Evolutionary conservation across 2,113 vertebrate species (phyloP).

Genomic region (Dermatemys mawii): DNA sequence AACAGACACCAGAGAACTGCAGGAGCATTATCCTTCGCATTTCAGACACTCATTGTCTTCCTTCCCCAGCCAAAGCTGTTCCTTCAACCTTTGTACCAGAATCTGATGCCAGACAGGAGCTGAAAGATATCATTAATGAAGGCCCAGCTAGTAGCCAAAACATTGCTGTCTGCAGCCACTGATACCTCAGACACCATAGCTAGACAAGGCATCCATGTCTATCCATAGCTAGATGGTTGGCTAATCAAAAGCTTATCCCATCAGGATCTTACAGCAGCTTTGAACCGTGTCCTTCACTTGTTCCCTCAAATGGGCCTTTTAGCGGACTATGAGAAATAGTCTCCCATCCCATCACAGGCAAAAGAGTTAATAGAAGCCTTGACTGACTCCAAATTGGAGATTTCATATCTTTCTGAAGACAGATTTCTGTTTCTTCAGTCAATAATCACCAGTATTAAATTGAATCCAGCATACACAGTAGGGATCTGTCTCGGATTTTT

Average conservation of each 20-base stretch:
- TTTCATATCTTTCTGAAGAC: background rate
- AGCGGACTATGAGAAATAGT: background rate
- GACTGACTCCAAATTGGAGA: background rate
- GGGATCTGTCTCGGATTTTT: background rate
- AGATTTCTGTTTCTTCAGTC: background rate
- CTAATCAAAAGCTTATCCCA: too few relatives aligned
- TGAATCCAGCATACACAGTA: background rate
- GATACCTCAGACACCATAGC: background rate
- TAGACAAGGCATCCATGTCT: too few relatives aligned
- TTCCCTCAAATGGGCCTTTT: background rate
- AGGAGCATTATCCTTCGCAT: too few relatives aligned
- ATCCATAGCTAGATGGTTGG: background rate
- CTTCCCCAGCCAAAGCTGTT: too few relatives aligned
- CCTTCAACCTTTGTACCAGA: too few relatives aligned
- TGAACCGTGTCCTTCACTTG: background rate
- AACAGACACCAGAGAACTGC: too few relatives aligned
- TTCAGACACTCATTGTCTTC: too few relatives aligned
- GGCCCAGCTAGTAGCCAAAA: background rate
- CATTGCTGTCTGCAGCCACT: background rate
- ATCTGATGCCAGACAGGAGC: background rate
- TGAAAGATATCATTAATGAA: background rate
- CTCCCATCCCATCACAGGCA: background rate
- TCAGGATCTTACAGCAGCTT: background rate
- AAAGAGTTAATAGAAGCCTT: background rate
- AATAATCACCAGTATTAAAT: background rate